Conservation (phyloP, 2,888 invertebrate genomes). For the Pristionchus arcanus region DNA sequence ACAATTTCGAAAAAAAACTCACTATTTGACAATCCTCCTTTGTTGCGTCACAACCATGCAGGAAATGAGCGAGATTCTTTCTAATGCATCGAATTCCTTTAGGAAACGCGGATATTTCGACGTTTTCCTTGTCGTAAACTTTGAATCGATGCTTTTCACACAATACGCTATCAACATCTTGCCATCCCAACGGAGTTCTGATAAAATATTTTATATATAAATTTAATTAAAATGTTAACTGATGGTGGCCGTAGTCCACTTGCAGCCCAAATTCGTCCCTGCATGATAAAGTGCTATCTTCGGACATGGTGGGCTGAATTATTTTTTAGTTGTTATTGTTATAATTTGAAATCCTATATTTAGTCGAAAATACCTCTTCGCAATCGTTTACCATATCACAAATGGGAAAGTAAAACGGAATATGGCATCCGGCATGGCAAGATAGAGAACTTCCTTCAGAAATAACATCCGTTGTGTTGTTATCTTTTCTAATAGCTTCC, state of each 20-base stretch:
- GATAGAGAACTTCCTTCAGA: neutral
- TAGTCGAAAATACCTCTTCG: neutral
- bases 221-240: neutral
- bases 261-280: neutral
- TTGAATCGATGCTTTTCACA: neutral
- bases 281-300: neutral
- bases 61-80: neutral
- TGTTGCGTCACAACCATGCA: neutral
- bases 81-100: constrained; percentile 3
- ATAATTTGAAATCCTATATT: too few relatives aligned
- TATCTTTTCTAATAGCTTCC: neutral
- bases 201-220: neutral
- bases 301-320: neutral
- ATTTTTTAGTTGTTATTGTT: neutral
- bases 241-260: neutral
- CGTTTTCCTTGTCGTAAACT: neutral
- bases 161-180: neutral
- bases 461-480: neutral
- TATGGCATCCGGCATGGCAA: neutral
- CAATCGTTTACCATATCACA: neutral
- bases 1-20: neutral
- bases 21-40: neutral
- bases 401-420: neutral
- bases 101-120: neutral
- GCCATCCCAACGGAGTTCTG: neutral